Conservation (phyloP, 2,797 vertebrate species). For the Typhlichthys subterraneus region DNA sequence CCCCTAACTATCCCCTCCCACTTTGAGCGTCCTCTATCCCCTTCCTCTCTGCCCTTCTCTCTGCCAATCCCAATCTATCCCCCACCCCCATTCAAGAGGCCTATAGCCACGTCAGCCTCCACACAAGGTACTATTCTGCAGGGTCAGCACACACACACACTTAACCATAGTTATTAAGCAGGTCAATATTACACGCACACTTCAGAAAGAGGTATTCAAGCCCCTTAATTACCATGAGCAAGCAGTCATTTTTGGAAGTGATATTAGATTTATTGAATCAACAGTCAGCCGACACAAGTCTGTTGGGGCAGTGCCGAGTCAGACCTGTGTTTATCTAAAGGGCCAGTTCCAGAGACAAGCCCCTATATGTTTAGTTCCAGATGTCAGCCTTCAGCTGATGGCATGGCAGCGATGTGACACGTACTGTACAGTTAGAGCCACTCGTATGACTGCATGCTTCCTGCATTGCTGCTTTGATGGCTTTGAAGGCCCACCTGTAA, state of each 20-base stretch:
- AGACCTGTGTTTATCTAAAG: conserved; percentile 55
- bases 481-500: too few species aligned
- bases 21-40: conserved; percentile 12
- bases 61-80: conserved; percentile 18
- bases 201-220: conserved; percentile 57
- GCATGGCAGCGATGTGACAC: neutral
- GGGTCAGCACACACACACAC: conserved; percentile 25
- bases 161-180: conserved; percentile 45
- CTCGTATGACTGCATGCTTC: neutral
- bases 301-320: conserved; percentile 25
- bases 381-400: conserved; percentile 35
- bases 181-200: conserved; percentile 26
- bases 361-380: conserved; percentile 53
- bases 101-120: conserved; percentile 64
- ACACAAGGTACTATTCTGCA: conserved; percentile 21
- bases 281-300: conserved; percentile 46
- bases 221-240: conserved; percentile 43
- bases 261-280: conserved; percentile 69
- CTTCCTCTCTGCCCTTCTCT: conserved; percentile 32
- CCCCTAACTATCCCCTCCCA: conserved; percentile 21
- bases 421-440: neutral
- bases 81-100: conserved; percentile 21
- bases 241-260: conserved; percentile 49
- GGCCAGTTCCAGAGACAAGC: conserved; percentile 36
- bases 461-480: neutral